phyloP scores from a whole-genome alignment of 1,140 invertebrate species.

The Branchinecta lynchi region DNA sequence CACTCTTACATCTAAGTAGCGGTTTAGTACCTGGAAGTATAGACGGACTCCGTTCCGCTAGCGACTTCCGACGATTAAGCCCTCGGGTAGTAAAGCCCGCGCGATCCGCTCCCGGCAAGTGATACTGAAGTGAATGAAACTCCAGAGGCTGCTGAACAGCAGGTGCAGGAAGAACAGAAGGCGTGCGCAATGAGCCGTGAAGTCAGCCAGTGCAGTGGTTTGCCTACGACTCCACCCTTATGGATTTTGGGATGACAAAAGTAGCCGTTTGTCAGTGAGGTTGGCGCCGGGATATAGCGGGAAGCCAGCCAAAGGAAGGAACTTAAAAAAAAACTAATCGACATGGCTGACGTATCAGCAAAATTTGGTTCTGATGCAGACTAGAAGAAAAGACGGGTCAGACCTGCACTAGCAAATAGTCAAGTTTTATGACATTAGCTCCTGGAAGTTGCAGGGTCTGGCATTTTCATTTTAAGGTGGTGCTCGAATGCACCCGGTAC shows the following conservation, averaged over 20 bases:
- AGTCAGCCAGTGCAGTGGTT: not conserved
- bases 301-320: no score
- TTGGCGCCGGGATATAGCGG: no score
- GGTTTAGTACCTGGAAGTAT: not conserved
- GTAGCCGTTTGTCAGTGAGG: no score
- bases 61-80: not conserved
- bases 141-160: not conserved
- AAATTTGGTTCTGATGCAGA: no score
- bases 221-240: not conserved
- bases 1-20: not conserved
- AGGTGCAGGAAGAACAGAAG: conserved; percentile 11
- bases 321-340: no score
- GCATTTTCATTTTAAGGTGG: no score
- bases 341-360: no score
- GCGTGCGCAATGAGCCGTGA: not conserved
- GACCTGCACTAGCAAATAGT: no score
- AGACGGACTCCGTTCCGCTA: not conserved
- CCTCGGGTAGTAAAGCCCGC: not conserved
- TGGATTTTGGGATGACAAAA: not conserved
- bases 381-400: no score
- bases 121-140: not conserved
- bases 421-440: no score
- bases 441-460: no score
- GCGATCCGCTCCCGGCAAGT: not conserved
- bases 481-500: no score